Base-by-base conservation (phyloP, 2,888 invertebrate genomes). In the Linnaemya vulpina region DNA sequence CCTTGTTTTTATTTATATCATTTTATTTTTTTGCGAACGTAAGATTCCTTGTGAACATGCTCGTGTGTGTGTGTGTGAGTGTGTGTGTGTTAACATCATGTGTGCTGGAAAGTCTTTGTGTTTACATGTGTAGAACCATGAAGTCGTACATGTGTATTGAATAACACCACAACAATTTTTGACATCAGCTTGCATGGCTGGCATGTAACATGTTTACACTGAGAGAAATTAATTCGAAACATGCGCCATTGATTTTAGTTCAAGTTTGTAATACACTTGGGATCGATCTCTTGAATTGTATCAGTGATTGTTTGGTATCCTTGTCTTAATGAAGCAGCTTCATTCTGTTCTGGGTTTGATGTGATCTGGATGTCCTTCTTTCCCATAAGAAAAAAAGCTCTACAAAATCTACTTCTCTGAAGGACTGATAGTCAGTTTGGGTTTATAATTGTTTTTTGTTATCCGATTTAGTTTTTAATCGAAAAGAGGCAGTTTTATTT, bases 121-220 rank as follows among this genome's bases (percentile, higher is more conserved):
- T 35, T 13, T 63, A n/a, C 17, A 38, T 58, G 55, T 60, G 40
- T 43, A 25, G 1, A 10, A 10, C 30, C 9, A 25, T 46, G 17
- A 49, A 55, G 22, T 51, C 25, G 9, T 71, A 35, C 71, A 80
- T 68, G 38, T 85, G 68, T 80, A 77, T 68, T 62, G 73, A 30
- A 49, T 67, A 73, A 74, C 35, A 70, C 71, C 81, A 81, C 84
- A 81, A 84, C 68, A 74, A 81, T 81, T 74, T 80, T 77, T 74
- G 84, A 74, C 84, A 84, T 38, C 22, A 74, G 74, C 60, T 68
- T 30, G 30, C n/a, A 46, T 74, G 17, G 10, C 10, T 68, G 40
- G 11, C 62, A 58, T 70, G 17, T 22, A 74, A 9, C 22, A 49
- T 15, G 38, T 17, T 3, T 67, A 55, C 73, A 73, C 67, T 60